Percentiles rank a stretch among this genome's conserved stretches.
Conservation (phyloP, 2,113 vertebrate genomes). For the Cromileptes altivelis region DNA sequence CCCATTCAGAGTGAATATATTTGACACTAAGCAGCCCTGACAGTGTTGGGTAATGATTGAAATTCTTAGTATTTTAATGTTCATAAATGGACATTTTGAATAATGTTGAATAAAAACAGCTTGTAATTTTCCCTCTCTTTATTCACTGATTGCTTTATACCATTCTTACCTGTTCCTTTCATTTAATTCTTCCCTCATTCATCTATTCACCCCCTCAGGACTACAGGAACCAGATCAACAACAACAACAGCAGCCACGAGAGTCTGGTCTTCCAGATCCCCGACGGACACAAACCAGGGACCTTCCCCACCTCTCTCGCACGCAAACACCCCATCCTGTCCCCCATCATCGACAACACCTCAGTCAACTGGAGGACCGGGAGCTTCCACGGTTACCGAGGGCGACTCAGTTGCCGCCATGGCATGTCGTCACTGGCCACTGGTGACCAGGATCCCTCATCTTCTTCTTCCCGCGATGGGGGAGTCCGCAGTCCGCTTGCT, state of each 20-base stretch:
- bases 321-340: conserved; percentile 66
- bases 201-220: conserved; percentile 22
- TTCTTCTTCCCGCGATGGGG: not conserved
- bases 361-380: conserved; percentile 89
- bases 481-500: conserved; percentile 6
- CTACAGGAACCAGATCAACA: conserved; percentile 66
- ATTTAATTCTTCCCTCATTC: not conserved
- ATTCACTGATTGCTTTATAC: not conserved
- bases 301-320: conserved; percentile 88
- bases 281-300: conserved; percentile 90
- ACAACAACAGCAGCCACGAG: conserved; percentile 60
- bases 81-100: not conserved
- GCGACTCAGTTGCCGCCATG: conserved; percentile 39
- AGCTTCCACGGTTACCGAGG: conserved; percentile 88
- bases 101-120: not conserved
- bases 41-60: not conserved
- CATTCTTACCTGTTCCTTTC: not conserved
- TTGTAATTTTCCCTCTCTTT: not conserved
- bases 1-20: not conserved
- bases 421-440: conserved; percentile 1
- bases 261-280: conserved; percentile 87
- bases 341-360: conserved; percentile 74
- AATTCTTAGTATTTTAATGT: not conserved
- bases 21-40: not conserved
- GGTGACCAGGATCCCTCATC: not conserved